Base-by-base conservation (phyloP, 53 echinoderm and acorn worm genomes). In the Echinarachnius parma region DNA sequence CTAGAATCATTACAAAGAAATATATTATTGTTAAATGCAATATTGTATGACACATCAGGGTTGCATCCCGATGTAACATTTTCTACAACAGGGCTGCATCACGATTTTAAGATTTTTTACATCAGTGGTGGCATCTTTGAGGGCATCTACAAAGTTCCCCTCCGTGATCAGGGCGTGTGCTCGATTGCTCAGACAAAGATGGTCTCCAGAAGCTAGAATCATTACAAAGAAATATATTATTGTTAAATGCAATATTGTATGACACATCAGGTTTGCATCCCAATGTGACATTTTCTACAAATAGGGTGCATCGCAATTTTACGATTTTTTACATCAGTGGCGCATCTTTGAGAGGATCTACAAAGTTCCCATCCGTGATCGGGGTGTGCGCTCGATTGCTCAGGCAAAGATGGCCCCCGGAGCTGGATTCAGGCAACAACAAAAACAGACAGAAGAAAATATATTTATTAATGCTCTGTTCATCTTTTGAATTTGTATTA, bases 311-410 rank as follows among this genome's bases (percentile, higher is more conserved):
- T n/a, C n/a, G n/a, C n/a, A n/a, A n/a, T n/a, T n/a, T n/a, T n/a
- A n/a, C n/a, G n/a, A n/a, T n/a, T n/a, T n/a, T n/a, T n/a, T n/a
- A n/a, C n/a, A n/a, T n/a, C n/a, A n/a, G n/a, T 66, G 28, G 81
- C 76, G 84, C 87, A 54, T 91, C 87, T 48, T 78, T 28, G 0
- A 91, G 53, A 0, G 95, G 84, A 33, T 87, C 82, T 26, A 71
- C 67, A 32, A 60, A 77, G 4, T 27, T 45, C 28, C 79, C 61
- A 44, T 79, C 28, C 23, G 62, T 53, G 11, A 33, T 50, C 48
- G 66, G 76, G 1, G 66, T 80, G 37, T 87, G 95, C 1, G 95
- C 81, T 9, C 87, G 66, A 50, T 95, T 95, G 74, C 95, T 95
- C 0, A 82, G 49, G 21, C 83, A 80, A 5, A 87, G 77, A 48